phyloP scores from a whole-genome alignment of 2,113 vertebrate genomes.

The Nicator chloris region DNA sequence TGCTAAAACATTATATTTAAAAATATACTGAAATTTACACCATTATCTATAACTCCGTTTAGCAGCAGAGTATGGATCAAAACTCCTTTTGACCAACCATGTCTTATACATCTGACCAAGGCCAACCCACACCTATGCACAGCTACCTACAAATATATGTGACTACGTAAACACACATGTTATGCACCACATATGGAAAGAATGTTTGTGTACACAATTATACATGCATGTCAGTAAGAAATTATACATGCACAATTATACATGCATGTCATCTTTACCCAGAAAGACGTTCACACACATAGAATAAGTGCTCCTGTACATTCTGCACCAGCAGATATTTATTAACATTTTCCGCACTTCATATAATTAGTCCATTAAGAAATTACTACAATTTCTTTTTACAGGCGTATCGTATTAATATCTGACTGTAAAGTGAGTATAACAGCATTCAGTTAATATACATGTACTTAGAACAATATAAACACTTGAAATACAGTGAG shows the following conservation, averaged over 20 bases:
- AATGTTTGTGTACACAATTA: not conserved
- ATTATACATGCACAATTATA: too few species aligned
- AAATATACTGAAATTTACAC: not conserved
- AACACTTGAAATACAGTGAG: not conserved
- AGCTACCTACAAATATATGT: not conserved
- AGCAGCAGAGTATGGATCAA: not conserved
- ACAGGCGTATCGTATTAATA: not conserved
- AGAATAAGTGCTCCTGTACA: not conserved
- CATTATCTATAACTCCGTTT: not conserved
- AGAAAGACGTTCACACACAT: not conserved
- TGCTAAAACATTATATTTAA: not conserved
- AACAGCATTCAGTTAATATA: not conserved
- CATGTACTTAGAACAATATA: not conserved
- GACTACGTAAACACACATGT: not conserved
- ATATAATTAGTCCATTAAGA: not conserved
- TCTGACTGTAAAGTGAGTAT: not conserved
- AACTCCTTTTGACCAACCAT: not conserved
- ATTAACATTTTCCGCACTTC: not conserved
- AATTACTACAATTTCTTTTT: not conserved
- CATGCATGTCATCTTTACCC: not conserved
- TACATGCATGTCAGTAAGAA: not conserved
- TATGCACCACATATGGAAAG: not conserved
- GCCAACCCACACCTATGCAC: not conserved
- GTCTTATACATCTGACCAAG: not conserved
- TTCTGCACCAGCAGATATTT: not conserved